phyloP scores from a whole-genome alignment of 2,888 invertebrate species.

The Perizoma flavofasciatum region DNA sequence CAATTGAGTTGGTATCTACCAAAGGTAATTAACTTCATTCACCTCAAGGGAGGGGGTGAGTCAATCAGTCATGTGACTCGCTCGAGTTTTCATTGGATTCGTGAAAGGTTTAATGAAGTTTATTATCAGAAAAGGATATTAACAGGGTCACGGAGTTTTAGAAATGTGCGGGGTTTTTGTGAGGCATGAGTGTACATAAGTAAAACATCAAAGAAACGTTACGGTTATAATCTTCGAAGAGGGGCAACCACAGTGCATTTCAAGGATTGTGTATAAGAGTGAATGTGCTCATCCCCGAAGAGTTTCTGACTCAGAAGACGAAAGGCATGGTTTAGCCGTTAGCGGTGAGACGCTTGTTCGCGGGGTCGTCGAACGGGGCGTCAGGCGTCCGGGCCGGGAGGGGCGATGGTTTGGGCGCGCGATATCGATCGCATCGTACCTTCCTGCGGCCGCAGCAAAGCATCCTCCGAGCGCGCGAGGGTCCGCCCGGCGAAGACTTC shows the following conservation, averaged over 20 bases:
- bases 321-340: constrained; percentile 64
- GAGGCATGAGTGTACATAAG: not conserved
- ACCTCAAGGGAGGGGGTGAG: not conserved
- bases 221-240: not conserved
- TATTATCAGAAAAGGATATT: no score
- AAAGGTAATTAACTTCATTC: constrained; percentile 1
- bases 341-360: constrained; percentile 48
- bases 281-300: constrained; percentile 10
- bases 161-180: no score
- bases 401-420: constrained; percentile 80
- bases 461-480: constrained; percentile 92
- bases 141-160: no score
- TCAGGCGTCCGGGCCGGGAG: constrained; percentile 78
- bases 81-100: not conserved
- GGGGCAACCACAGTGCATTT: not conserved
- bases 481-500: constrained; percentile 87
- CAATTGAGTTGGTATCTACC: no score
- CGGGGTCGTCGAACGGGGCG: constrained; percentile 79
- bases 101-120: no score
- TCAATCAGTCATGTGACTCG: constrained; percentile 4
- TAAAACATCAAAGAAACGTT: not conserved
- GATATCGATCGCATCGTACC: constrained; percentile 86
- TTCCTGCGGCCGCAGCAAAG: constrained; percentile 98
- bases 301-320: constrained; percentile 35
- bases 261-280: not conserved